Conservation (phyloP, 1,140 invertebrate species). For the Zelostemma sp. region DNA sequence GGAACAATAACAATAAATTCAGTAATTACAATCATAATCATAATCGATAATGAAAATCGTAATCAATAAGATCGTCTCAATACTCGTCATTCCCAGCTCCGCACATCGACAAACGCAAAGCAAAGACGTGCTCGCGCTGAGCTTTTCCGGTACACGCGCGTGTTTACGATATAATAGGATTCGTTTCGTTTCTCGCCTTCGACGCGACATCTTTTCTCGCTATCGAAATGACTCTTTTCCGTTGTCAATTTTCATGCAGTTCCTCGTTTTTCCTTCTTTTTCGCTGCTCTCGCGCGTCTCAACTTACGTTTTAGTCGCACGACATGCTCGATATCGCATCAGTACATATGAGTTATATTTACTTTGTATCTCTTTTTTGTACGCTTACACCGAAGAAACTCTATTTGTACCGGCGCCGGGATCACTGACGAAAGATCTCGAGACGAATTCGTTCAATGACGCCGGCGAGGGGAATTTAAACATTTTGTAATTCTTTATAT, state of each 20-base stretch:
- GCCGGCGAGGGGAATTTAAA: constrained; percentile 36
- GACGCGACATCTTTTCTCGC: constrained; percentile 9
- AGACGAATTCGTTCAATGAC: constrained; percentile 28
- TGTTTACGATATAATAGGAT: constrained; percentile 42
- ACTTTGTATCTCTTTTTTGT: constrained; percentile 47
- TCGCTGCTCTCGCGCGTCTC: neutral
- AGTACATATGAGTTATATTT: constrained; percentile 42
- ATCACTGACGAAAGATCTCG: constrained; percentile 23
- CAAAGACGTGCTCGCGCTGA: constrained; percentile 1
- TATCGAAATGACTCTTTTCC: neutral
- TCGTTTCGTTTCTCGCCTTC: constrained; percentile 18
- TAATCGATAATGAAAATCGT: constrained; percentile 58
- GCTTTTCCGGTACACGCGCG: constrained; percentile 25
- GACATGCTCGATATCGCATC: constrained; percentile 36
- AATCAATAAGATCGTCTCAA: constrained; percentile 45
- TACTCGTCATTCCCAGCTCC: constrained; percentile 34
- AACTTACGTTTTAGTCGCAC: constrained; percentile 24
- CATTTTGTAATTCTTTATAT: constrained; percentile 18
- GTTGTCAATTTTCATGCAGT: constrained; percentile 2
- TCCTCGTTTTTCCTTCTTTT: constrained; percentile 8
- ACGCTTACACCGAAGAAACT: constrained; percentile 45
- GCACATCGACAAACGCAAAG: constrained; percentile 30
- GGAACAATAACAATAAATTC: constrained; percentile 69
- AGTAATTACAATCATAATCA: constrained; percentile 54
- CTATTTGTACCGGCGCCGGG: constrained; percentile 22